These are phyloP conservation scores for Dexiosoma caninum DNA, from an alignment of 2,888 invertebrate species.

Conservation along the genomic window DNA sequence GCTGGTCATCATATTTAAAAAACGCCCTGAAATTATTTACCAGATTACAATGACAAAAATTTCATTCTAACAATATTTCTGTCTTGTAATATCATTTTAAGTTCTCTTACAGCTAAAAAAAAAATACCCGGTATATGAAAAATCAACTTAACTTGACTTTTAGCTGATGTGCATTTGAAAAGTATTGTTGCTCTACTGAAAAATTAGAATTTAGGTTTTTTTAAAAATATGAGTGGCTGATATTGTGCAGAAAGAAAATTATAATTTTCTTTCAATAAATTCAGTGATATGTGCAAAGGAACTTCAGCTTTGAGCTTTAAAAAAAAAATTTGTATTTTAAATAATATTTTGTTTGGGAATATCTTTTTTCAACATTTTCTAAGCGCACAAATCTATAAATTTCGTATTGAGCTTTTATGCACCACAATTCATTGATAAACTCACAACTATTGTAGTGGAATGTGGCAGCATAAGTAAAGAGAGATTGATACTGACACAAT, in stretches of 20 bases:
- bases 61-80: too few species aligned
- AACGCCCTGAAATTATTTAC: too few species aligned
- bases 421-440: constrained; percentile 45
- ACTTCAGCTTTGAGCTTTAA: background rate
- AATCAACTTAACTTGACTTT: too few species aligned
- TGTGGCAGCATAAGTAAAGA: background rate
- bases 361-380: background rate
- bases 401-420: constrained; percentile 7
- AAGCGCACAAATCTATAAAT: constrained; percentile 20
- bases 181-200: background rate
- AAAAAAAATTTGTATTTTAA: background rate
- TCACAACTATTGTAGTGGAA: constrained; percentile 4
- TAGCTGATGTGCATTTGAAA: background rate
- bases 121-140: background rate
- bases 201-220: background rate
- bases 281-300: constrained; percentile 1
- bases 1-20: too few species aligned
- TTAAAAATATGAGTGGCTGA: background rate
- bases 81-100: too few species aligned
- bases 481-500: background rate
- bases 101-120: background rate
- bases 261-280: background rate
- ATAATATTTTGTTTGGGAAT: background rate
- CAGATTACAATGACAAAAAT: too few species aligned
- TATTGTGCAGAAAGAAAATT: background rate